Evolutionary conservation across 2,888 invertebrate genomes (phyloP), one percentile per base, ranked within the genome.

Genomic region (Erebia palarica): DNA sequence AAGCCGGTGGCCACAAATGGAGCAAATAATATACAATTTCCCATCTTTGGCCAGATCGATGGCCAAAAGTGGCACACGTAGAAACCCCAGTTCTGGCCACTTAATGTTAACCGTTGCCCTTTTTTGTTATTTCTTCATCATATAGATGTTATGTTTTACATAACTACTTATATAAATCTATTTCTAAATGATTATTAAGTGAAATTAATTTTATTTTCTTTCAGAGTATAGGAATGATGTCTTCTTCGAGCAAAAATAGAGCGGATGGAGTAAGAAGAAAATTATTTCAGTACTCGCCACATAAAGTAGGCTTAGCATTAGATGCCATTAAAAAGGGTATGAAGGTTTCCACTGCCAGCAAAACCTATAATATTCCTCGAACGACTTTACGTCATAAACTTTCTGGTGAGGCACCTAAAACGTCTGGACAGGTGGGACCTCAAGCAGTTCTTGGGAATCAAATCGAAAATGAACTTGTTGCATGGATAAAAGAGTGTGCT

Each of bases 401-500:
- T 73, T 73, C n/a, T n/a, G n/a, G n/a, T n/a, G n/a, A n/a, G n/a
- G n/a, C n/a, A n/a, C n/a, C n/a, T n/a, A n/a, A n/a, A n/a, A n/a
- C n/a, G n/a, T n/a, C n/a, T n/a, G n/a, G n/a, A n/a, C n/a, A n/a
- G n/a, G n/a, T n/a, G n/a, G 77, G 78, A 42, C 77, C 76, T n/a
- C 76, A 78, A 47, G 7, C 77, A 57, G 76, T 74, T n/a, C 77
- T 77, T 69, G 76, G 77, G 72, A 75, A 49, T 11, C 44, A 77
- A 71, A 77, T 77, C 51, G 76, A 78, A 75, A 77, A 72, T 44
- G 68, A 70, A 74, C 70, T 77, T 61, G 61, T 61, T 8, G 61
- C 11, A 42, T 78, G 78, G 75, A 75, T 78, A 51, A 76, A 78
- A 78, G 74, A 73, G 44, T 75, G 73, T 64, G 64, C 75, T 70